Evolutionary conservation across 2,888 invertebrate genomes (phyloP).

Genomic region (Operophtera brumata): DNA sequence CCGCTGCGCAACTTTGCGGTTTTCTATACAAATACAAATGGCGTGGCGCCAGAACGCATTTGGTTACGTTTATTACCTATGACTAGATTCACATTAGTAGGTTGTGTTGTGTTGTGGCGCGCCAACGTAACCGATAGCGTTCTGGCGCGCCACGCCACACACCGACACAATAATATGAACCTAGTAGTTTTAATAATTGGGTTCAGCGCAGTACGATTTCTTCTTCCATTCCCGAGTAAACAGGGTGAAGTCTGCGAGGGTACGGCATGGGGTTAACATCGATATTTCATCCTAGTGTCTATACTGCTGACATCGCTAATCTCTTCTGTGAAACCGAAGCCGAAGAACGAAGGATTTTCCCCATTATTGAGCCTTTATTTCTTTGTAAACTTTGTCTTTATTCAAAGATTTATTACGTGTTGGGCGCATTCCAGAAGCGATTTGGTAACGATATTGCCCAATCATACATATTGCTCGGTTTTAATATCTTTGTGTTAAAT

Average conservation of each 20-base stretch:
- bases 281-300: not conserved
- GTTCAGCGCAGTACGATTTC: not conserved
- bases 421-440: not conserved
- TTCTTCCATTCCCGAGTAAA: not conserved
- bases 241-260: too few relatives aligned
- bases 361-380: slow-evolving; percentile 26
- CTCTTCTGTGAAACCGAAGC: not conserved
- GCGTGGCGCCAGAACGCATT: too few relatives aligned
- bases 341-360: slow-evolving; percentile 15
- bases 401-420: slow-evolving; percentile 16
- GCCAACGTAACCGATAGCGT: too few relatives aligned
- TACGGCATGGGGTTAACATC: too few relatives aligned
- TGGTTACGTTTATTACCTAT: too few relatives aligned
- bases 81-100: too few relatives aligned
- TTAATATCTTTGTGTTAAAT: not conserved
- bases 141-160: too few relatives aligned
- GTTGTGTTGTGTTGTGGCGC: too few relatives aligned
- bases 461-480: not conserved
- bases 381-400: slow-evolving; percentile 15
- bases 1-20: too few relatives aligned
- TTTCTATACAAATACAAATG: too few relatives aligned
- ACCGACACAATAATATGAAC: too few relatives aligned
- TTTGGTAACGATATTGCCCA: not conserved
- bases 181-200: too few relatives aligned
- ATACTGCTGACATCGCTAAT: not conserved